phyloP scores from a whole-genome alignment of 2,113 vertebrate species.

The Nannospalax galili region DNA sequence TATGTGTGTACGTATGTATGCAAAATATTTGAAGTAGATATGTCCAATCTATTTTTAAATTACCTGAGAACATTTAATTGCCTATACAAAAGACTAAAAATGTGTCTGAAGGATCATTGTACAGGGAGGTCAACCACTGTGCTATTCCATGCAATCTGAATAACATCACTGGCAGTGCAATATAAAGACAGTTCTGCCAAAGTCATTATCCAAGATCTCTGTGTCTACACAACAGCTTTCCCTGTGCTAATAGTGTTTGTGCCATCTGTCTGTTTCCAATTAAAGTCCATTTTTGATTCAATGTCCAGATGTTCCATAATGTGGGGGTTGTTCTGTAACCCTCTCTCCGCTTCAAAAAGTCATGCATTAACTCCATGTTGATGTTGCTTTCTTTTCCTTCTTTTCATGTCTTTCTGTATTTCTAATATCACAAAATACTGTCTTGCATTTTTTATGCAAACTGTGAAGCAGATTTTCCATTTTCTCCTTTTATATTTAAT shows the following conservation, averaged over 20 bases:
- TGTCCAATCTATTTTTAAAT: conserved; percentile 1
- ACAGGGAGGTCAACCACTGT: background rate
- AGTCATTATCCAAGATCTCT: conserved; percentile 59
- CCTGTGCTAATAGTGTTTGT: conserved; percentile 69
- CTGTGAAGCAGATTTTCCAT: background rate
- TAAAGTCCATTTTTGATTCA: conserved; percentile 75
- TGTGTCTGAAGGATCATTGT: background rate
- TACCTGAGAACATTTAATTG: background rate
- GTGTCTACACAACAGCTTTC: conserved; percentile 70
- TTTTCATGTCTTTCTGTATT: background rate
- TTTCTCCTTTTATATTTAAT: background rate
- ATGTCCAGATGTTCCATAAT: conserved; percentile 73
- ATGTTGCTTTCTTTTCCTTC: background rate
- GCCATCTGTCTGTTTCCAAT: conserved; percentile 77
- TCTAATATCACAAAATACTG: background rate
- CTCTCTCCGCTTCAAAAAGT: conserved; percentile 54
- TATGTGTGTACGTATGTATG: background rate
- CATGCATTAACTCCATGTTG: background rate
- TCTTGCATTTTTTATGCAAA: background rate
- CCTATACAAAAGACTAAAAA: background rate
- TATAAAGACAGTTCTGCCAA: conserved; percentile 59
- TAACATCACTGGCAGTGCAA: conserved; percentile 54
- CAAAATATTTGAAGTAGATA: background rate
- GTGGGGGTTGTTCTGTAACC: conserved; percentile 13
- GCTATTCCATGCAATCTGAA: conserved; percentile 26